Base-by-base conservation (phyloP, 1,140 invertebrate genomes). In the Cryptotermes secundus region DNA sequence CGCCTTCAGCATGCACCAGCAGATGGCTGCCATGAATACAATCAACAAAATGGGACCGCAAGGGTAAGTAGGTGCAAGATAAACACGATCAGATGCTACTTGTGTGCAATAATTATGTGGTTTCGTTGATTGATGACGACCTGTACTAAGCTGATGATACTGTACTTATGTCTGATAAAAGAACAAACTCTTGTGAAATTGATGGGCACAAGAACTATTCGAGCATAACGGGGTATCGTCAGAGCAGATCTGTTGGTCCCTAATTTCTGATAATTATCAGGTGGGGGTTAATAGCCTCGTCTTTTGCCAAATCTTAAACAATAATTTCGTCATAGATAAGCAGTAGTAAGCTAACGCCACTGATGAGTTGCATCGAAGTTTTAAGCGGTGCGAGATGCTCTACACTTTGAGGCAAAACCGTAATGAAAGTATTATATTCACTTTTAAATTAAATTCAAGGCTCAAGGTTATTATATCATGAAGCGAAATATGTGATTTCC, bases 11-110 rank as follows among this genome's bases (percentile, higher is more conserved):
- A 72, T 72, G 59, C 59, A 72, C 16, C 59, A 72, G 31, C 59
- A 72, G 59, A 72, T 72, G 59, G 59, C 59, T 72, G 59, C 59
- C n/a, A 72, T 72, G 59, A 72, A 72, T 14, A 72, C 59, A n/a
- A 72, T 72, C 26, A 72, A 31, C 59, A 72, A 72, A 31, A 72
- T 72, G 59, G 59, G 59, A 72, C 59, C 59, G 4, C 59, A 72
- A 14, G 59, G 59, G 59, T 72, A 72, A 72, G 59, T n/a, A 72
- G 31, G 59, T n/a, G n/a, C 59, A 72, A 72, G 59, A 72, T 31
- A 31, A 72, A 31, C n/a, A 72, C n/a, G 59, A 72, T 72, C 9
- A 26, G 2, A 72, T 9, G 1, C 9, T n/a, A 7, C 14, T 72
- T 72, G n/a, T 59, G 6, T 59, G 53, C 24, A 59, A 59, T 59